phyloP scores from a whole-genome alignment of 2,113 vertebrate genomes.

The Cynoglossus semilaevis region DNA sequence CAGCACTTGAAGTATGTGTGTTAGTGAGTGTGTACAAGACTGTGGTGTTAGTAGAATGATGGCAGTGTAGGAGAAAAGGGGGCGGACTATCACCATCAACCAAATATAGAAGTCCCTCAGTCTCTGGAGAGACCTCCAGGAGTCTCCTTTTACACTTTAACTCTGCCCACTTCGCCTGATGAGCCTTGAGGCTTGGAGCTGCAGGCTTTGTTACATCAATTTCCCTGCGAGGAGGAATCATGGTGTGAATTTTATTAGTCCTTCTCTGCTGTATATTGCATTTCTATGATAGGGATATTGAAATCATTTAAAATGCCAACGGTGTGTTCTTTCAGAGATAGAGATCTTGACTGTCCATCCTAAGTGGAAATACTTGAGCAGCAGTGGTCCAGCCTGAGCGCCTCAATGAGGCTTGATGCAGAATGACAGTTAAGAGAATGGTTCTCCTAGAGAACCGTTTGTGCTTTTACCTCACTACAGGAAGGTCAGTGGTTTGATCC shows the following conservation, averaged over 20 bases:
- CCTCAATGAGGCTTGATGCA: too few relatives aligned
- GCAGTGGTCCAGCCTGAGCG: too few relatives aligned
- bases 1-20: conserved; percentile 14
- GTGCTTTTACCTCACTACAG: too few relatives aligned
- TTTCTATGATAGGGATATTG: too few relatives aligned
- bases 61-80: not conserved
- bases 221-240: conserved; percentile 9
- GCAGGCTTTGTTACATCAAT: conserved; percentile 5
- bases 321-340: too few relatives aligned
- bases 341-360: too few relatives aligned
- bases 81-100: conserved; percentile 24
- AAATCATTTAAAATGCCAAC: too few relatives aligned
- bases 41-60: not conserved
- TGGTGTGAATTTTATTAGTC: conserved; percentile 7
- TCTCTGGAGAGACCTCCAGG: conserved; percentile 54
- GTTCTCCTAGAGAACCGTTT: too few relatives aligned
- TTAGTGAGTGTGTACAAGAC: conserved; percentile 6
- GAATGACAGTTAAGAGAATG: too few relatives aligned
- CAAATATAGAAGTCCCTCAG: conserved; percentile 56
- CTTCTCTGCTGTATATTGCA: not conserved
- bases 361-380: too few relatives aligned
- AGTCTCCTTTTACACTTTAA: conserved; percentile 32
- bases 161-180: conserved; percentile 52
- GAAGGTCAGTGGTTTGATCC: too few relatives aligned
- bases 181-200: conserved; percentile 20